Base-by-base conservation (phyloP, 1,140 invertebrate species). In the Probaryconus sp. region DNA sequence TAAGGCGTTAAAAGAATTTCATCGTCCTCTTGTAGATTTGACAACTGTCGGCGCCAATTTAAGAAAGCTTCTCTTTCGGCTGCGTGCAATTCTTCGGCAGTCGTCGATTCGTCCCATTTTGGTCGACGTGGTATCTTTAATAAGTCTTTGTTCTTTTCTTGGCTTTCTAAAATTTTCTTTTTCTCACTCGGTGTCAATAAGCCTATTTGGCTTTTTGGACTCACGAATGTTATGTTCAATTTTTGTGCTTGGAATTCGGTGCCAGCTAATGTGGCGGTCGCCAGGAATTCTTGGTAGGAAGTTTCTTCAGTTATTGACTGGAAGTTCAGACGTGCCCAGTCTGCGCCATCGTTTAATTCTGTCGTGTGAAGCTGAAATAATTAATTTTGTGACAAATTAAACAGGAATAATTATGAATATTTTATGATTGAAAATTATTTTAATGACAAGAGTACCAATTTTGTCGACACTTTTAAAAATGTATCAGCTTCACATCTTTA, bases 221-320 rank as follows among this genome's bases (percentile, higher is more conserved):
- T 92, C 2, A 94, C 88, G 85, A 95, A 94, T 79, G 91, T 93
- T 1, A 97, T 91, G 84, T 98, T 97, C 1, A 97, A 82, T 81
- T 97, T 97, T 82, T 98, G 96, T 11, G 94, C 93, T 81, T 94
- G 90, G 85, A 98, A 99, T 82, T 99, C 96, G 4, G 93, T 96
- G 16, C 95, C 95, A 2, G 97, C 97, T 33, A 99, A 86, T 85
- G 98, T 93, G 4, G 97, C 97, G 1, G 95, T 99, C 0, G 94
- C 93, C 0, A 99, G 87, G 85, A 99, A 99, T 77, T 99, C 98
- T 89, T 98, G 95, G 58, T 99, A 92, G 11, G 95, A 96, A 45
- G 92, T 96, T 83, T 99, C 95, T 81, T 99, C 97, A 0, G 97
- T 99, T 0, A 99, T 94, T 0, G 97, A 99, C 81, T 96, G 93